Evolutionary conservation across 2,888 invertebrate species (phyloP).

Genomic region (Scaptomyza flava): DNA sequence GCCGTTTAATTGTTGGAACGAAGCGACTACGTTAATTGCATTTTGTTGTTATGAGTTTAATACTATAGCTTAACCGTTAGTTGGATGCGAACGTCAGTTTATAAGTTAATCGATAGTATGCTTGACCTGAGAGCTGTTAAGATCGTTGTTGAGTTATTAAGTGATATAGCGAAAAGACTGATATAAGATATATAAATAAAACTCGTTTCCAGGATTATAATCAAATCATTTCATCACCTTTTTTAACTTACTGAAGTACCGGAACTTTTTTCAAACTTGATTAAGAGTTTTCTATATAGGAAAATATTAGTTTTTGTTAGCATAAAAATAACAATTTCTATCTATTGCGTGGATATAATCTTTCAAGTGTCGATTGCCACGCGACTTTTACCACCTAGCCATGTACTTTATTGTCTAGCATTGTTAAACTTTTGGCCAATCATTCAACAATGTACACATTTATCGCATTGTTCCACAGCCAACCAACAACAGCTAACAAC

Average conservation of each 20-base stretch:
- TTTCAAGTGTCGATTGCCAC: background rate
- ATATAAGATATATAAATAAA: no score
- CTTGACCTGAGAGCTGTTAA: background rate
- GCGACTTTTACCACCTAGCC: conserved; percentile 3
- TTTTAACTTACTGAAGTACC: no score
- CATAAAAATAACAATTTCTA: background rate
- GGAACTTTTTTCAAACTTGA: no score
- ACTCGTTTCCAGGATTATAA: no score
- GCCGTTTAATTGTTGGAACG: conserved; percentile 50
- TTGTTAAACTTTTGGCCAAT: conserved; percentile 28
- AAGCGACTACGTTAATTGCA: conserved; percentile 59
- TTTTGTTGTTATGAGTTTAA: conserved; percentile 48
- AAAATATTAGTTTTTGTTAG: no score
- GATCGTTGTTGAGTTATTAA: background rate
- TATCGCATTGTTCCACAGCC: conserved; percentile 35
- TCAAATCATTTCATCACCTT: no score
- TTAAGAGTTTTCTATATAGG: no score
- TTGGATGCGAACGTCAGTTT: background rate
- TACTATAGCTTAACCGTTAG: conserved; percentile 53
- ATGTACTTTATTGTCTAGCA: background rate
- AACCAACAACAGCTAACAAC: conserved; percentile 14
- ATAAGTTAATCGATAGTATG: background rate
- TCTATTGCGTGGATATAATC: background rate
- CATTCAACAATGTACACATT: conserved; percentile 32
- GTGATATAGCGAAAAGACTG: background rate